Evolutionary conservation across 2,888 invertebrate genomes (phyloP), one percentile per base, ranked within the genome.

Genomic region (Trichopoda pennipes): DNA sequence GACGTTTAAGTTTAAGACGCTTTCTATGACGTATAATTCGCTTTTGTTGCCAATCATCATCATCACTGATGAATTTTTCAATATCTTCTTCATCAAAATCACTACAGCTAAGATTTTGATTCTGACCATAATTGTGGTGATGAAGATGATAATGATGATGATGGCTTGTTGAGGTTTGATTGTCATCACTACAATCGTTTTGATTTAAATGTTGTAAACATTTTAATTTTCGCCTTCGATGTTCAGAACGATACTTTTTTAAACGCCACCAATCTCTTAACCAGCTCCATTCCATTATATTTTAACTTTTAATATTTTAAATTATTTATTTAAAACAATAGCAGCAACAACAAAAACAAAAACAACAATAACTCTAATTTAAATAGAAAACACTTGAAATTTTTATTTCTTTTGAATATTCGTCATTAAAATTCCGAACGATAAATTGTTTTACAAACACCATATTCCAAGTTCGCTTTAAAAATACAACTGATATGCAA

Each of bases 231-330:
- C 78, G 69, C 6, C 61, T 64, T 19, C 70, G 76, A 16, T 72
- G 83, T 61, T 80, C 64, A 12, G 56, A 78, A 51, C 74, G 77
- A 70, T 80, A 80, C 89, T 93, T 93, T 91, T 95, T 95, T 80
- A 95, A 92, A 82, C 95, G 93, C 95, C 95, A 95, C 95, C 95
- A 95, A 91, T 95, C 95, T 91, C 95, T 95, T 88, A 95, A 92
- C 95, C 95, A 95, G 87, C 94, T 93, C 95, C 95, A 95, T 92
- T 95, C 95, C 95, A 95, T 95, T 75, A n/a, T 58, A 2, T 38
- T 14, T 28, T 66, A n/a, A 21, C 21, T 75, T n/a, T 32, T 28
- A 35, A 55, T 38, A 56, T 16, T 58, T 68, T 56, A n/a, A 16
- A 49, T 51, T 47, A 14, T 21, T 56, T 28, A 28, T 28, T 28